phyloP scores from a whole-genome alignment of 2,888 invertebrate genomes.

The Catotricha subobsoleta region DNA sequence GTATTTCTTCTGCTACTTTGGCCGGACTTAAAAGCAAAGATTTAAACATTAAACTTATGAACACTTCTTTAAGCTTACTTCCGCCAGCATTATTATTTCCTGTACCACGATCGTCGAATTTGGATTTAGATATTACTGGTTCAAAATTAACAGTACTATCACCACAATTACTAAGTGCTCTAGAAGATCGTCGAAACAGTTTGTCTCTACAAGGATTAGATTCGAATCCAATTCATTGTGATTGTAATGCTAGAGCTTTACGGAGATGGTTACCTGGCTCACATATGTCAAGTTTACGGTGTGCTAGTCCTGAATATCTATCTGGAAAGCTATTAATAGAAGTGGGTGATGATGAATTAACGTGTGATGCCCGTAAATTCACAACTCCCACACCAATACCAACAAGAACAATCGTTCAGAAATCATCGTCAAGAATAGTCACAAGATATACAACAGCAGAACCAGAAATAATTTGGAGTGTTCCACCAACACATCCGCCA shows the following conservation, averaged over 20 bases:
- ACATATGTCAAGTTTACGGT: slow-evolving; percentile 42
- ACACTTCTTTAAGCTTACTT: slow-evolving; percentile 59
- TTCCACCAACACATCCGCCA: slow-evolving; percentile 49
- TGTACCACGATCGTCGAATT: slow-evolving; percentile 65
- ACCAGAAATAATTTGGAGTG: slow-evolving; percentile 79
- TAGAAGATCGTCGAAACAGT: slow-evolving; percentile 65
- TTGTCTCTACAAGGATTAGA: slow-evolving; percentile 54
- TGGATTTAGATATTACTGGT: slow-evolving; percentile 59
- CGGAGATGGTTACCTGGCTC: slow-evolving; percentile 56
- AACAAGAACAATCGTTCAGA: slow-evolving; percentile 19
- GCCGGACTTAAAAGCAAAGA: slow-evolving; percentile 60
- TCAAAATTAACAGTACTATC: slow-evolving; percentile 59
- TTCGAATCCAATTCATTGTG: slow-evolving; percentile 67
- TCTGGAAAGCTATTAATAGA: slow-evolving; percentile 49
- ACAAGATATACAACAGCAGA: slow-evolving; percentile 46
- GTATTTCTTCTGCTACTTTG: slow-evolving; percentile 64
- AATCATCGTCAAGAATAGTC: slow-evolving; percentile 32
- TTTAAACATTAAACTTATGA: slow-evolving; percentile 54
- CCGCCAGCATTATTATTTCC: slow-evolving; percentile 75
- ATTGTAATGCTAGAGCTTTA: slow-evolving; percentile 64
- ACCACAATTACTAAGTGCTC: slow-evolving; percentile 57
- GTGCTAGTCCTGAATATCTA: slow-evolving; percentile 52
- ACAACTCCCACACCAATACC: slow-evolving; percentile 29
- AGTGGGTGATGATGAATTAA: slow-evolving; percentile 63
- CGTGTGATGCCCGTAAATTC: slow-evolving; percentile 49